Percentiles rank a stretch among this genome's conserved stretches.
These are phyloP conservation scores for Zoanthus solanderi DNA, from an alignment of 92 coral and sea anemone species.

Conservation along the genomic window DNA sequence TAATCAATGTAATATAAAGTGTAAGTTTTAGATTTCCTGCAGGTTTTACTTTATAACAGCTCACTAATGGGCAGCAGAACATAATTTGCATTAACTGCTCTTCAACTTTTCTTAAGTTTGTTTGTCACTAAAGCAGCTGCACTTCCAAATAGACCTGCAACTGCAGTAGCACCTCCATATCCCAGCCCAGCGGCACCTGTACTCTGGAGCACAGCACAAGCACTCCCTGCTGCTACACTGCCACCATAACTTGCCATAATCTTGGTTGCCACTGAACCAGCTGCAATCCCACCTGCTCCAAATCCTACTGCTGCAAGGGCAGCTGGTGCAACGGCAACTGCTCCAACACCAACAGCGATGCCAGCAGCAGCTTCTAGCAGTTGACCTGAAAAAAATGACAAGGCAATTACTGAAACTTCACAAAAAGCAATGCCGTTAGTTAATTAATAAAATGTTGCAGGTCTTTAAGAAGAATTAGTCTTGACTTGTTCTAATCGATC, in stretches of 20 bases:
- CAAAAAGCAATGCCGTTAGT: too few relatives aligned
- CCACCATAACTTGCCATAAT: slow-evolving; percentile 44
- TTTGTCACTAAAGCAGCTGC: not conserved
- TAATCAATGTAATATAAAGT: too few relatives aligned
- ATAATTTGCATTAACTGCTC: too few relatives aligned
- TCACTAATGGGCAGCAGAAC: too few relatives aligned
- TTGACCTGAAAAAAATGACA: not conserved
- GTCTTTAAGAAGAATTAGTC: too few relatives aligned
- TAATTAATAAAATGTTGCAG: too few relatives aligned
- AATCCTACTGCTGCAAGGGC: slow-evolving; percentile 49
- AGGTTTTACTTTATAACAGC: too few relatives aligned
- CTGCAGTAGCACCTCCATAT: not conserved
- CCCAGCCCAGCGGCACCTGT: slow-evolving; percentile 59
- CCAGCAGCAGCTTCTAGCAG: not conserved
- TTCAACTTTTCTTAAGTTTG: too few relatives aligned
- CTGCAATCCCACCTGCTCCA: slow-evolving; percentile 49
- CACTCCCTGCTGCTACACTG: slow-evolving; percentile 52
- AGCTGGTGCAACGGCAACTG: slow-evolving; percentile 53
- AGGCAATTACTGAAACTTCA: too few relatives aligned
- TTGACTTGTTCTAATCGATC: too few relatives aligned
- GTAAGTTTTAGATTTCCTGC: too few relatives aligned
- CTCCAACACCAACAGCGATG: slow-evolving; percentile 33
- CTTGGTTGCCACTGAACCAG: slow-evolving; percentile 47
- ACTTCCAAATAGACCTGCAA: slow-evolving; percentile 37
- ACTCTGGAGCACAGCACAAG: slow-evolving; percentile 44